Evolutionary conservation across 2,888 invertebrate species (phyloP), one percentile per base, ranked within the genome.

Genomic region (Sicus ferrugineus): DNA sequence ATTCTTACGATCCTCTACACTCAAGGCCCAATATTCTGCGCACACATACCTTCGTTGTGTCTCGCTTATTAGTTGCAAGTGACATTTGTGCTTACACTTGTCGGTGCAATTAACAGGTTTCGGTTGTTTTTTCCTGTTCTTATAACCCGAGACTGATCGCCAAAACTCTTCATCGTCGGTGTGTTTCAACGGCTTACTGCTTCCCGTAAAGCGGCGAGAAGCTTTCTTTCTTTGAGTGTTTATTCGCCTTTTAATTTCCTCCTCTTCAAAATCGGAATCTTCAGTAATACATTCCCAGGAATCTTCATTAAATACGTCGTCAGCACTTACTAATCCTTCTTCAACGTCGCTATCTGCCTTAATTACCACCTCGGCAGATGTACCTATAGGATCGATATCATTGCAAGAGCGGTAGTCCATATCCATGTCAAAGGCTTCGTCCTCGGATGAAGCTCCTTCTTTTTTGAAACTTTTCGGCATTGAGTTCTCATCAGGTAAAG

Each of bases 31-130:
- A 56, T 70, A 76, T 48, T 71, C 72, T 9, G 58, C 50, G 42
- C 75, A 76, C 30, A 74, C 61, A 14, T 52, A 23, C 1, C 38
- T 67, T 0, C 76, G 72, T 28, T 73, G 69, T 21, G 68, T 65
- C 23, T 72, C 64, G 31, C 59, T 70, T 59, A 76, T 73, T 50
- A 71, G 71, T 14, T 70, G 68, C 3, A 50, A 59, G 31, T 38
- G 26, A 26, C 75, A 75, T 54, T 73, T 70, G 52, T 74, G 74
- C 14, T 71, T 73, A 50, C 76, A 76, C 16, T 70, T 71, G 7
- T 68, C 65, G 6, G 69, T 62, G 62, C 76, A 76, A 62, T 54
- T 61, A 4, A 66, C 58, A 9, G 70, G 71, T 61, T 70, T 73
- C 16, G 73, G 73, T 54, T 38, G 67, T 21, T 28, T 58, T 23